Conservation (phyloP, 2,113 vertebrate genomes). For the Oplegnathus fasciatus region DNA sequence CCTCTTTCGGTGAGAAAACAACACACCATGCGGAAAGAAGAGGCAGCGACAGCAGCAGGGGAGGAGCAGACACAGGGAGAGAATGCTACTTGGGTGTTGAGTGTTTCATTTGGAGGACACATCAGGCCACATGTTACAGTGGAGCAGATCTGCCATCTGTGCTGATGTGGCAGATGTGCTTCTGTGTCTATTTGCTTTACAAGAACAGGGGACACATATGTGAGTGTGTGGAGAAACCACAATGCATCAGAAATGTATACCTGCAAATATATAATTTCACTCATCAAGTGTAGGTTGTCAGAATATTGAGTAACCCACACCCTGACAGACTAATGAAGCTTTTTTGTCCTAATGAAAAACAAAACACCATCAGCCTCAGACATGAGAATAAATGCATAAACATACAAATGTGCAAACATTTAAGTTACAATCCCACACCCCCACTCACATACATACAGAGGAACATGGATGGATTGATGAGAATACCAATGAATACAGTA, state of each 20-base stretch:
- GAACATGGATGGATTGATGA: neutral
- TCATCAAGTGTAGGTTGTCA: neutral
- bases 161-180: conserved; percentile 44
- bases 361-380: neutral
- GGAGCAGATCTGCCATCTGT: conserved; percentile 47
- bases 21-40: conserved; percentile 37
- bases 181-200: conserved; percentile 23
- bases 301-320: neutral
- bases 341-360: conserved; percentile 2
- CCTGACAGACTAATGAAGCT: neutral
- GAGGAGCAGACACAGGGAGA: conserved; percentile 28
- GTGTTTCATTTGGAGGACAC: conserved; percentile 41
- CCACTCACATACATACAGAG: conserved; percentile 1
- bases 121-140: conserved; percentile 47
- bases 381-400: conserved; percentile 4
- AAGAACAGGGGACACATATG: neutral
- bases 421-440: neutral
- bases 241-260: neutral
- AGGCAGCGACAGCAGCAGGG: conserved; percentile 38
- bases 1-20: conserved; percentile 47
- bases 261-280: neutral
- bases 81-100: conserved; percentile 42
- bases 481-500: neutral
- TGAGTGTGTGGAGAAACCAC: neutral
- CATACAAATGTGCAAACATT: conserved; percentile 19